Evolutionary conservation across 2,113 vertebrate genomes (phyloP).

Genomic region (Zosterops pallidus): DNA sequence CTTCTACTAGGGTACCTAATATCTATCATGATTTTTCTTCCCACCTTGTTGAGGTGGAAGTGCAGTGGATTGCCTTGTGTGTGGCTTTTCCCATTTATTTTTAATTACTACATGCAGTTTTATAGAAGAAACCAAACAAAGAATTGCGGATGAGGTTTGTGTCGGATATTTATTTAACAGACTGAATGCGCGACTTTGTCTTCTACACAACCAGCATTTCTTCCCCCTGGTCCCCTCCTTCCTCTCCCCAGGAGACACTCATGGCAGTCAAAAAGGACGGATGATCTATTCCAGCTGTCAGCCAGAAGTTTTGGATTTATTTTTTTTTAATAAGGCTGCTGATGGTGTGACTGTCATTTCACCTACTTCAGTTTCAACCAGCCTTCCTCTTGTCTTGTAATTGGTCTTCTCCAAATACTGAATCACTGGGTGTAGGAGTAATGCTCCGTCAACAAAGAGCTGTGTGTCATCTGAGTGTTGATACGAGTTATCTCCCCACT

Average conservation of each 20-base stretch:
- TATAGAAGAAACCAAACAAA: not conserved
- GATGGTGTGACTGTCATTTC: not conserved
- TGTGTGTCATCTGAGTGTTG: not conserved
- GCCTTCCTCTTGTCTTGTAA: not conserved
- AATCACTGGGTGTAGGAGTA: not conserved
- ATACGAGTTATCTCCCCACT: not conserved
- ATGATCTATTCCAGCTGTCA: constrained; percentile 6
- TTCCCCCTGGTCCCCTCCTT: not conserved
- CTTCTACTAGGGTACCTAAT: not conserved
- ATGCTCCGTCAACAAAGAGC: not conserved
- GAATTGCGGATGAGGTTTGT: not conserved
- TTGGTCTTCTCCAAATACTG: not conserved
- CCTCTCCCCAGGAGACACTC: not conserved
- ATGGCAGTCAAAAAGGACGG: not conserved
- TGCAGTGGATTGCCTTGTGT: not conserved
- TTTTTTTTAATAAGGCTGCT: not conserved
- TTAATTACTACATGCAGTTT: not conserved
- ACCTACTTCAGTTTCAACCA: not conserved
- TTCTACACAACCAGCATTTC: not conserved
- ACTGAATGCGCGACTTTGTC: not conserved
- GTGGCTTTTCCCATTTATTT: not conserved
- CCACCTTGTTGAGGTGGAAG: not conserved
- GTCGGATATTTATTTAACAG: not conserved
- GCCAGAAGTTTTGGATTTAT: not conserved
- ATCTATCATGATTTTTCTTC: not conserved